Conservation (phyloP, 2,888 invertebrate genomes). For the Heliconius cydno region DNA sequence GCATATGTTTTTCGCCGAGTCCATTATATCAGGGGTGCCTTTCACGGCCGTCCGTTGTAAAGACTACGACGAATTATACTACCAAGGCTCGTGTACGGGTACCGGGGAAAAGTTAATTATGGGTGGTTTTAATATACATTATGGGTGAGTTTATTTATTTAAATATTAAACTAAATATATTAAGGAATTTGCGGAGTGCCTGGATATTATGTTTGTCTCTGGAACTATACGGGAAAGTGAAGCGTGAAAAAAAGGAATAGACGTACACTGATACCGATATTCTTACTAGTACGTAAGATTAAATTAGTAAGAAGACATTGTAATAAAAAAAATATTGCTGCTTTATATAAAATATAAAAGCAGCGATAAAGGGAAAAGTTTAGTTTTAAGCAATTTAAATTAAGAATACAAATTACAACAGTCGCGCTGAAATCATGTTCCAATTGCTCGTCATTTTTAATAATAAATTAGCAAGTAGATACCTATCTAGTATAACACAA, state of each 20-base stretch:
- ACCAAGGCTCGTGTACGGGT: conserved; percentile 71
- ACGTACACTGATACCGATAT: no score
- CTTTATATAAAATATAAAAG: no score
- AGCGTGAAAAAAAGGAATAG: not conserved
- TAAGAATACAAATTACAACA: no score
- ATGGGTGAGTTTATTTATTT: conserved; percentile 61
- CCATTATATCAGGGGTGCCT: conserved; percentile 72
- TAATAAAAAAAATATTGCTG: no score
- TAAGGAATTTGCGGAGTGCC: not conserved
- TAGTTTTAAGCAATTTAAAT: no score
- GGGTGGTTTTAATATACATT: conserved; percentile 80
- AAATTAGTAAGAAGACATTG: no score
- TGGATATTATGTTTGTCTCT: not conserved
- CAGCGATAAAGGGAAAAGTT: no score
- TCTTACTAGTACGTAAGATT: no score
- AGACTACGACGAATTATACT: conserved; percentile 75
- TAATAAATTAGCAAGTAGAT: no score
- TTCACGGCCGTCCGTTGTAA: conserved; percentile 78
- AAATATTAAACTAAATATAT: not conserved
- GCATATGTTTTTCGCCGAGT: conserved; percentile 82
- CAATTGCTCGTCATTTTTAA: no score
- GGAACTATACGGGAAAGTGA: not conserved
- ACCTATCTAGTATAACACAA: no score
- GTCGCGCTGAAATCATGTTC: no score
- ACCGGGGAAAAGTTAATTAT: conserved; percentile 79